These are phyloP conservation scores for Amiota minor DNA, from an alignment of 2,888 invertebrate species.

Conservation along the genomic window DNA sequence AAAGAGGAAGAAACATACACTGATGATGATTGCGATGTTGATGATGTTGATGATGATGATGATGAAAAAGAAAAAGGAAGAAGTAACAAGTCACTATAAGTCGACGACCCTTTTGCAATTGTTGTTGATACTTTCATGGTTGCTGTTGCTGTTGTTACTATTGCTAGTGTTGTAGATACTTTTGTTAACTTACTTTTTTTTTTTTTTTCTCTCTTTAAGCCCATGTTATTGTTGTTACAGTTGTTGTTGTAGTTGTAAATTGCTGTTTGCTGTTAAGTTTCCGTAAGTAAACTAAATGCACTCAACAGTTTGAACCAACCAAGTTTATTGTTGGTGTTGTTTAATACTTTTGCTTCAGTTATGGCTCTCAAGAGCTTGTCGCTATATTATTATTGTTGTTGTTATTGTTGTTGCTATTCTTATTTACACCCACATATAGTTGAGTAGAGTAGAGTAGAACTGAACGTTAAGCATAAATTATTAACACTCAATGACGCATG, in stretches of 20 bases:
- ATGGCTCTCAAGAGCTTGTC: not conserved
- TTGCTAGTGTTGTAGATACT: slow-evolving; percentile 7
- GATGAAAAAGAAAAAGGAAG: not conserved
- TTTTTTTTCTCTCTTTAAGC: slow-evolving; percentile 39
- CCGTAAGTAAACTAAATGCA: slow-evolving; percentile 24
- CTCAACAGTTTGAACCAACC: not conserved
- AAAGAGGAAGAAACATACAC: not conserved
- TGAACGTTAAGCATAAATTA: slow-evolving; percentile 61
- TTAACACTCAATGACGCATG: slow-evolving; percentile 67
- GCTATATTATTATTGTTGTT: slow-evolving; percentile 21
- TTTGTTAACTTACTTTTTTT: slow-evolving; percentile 30
- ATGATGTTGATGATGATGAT: not conserved
- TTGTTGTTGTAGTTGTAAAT: slow-evolving; percentile 49
- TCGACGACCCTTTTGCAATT: slow-evolving; percentile 33
- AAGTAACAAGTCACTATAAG: slow-evolving; percentile 23
- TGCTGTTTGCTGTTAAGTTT: slow-evolving; percentile 21
- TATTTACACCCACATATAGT: slow-evolving; percentile 60
- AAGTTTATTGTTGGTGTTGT: slow-evolving; percentile 21
- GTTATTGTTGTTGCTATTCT: slow-evolving; percentile 34
- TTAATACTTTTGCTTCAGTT: slow-evolving; percentile 1
- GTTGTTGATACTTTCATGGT: slow-evolving; percentile 4
- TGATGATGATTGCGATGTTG: not conserved
- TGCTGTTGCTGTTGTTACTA: slow-evolving; percentile 4
- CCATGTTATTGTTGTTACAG: slow-evolving; percentile 38
- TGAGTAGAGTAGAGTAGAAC: slow-evolving; percentile 27